A percentile compares a stretch with the other conserved stretches of the same genome.
Evolutionary conservation across 2,113 vertebrate genomes (phyloP).

Genomic region (Balaenoptera acutorostrata): DNA sequence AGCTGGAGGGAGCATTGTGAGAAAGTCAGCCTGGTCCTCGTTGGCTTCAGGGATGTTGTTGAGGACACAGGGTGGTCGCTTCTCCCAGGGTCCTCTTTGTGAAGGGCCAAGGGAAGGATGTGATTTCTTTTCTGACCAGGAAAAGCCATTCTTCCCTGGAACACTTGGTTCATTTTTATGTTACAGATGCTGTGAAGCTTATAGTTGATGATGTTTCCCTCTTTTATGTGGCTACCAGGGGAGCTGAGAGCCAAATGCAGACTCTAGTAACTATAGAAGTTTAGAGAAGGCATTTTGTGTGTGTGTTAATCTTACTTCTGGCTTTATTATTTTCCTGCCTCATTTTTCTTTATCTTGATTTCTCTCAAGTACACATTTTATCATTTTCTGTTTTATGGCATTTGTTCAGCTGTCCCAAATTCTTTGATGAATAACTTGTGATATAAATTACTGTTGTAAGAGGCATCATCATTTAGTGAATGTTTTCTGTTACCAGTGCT

Average conservation of each 20-base stretch:
- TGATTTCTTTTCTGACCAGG: not conserved
- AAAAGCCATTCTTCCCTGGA: constrained; percentile 12
- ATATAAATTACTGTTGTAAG: not conserved
- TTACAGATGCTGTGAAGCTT: constrained; percentile 11
- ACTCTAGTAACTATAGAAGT: not conserved
- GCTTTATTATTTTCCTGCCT: constrained; percentile 29
- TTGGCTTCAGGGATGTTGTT: not conserved
- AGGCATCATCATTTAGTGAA: not conserved
- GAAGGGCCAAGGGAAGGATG: not conserved
- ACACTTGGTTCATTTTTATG: constrained; percentile 38
- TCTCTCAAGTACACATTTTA: constrained; percentile 42
- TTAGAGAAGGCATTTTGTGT: not conserved
- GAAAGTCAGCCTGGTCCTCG: not conserved
- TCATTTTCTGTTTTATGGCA: constrained; percentile 29
- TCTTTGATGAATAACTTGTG: constrained; percentile 1
- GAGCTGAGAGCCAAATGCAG: constrained; percentile 32
- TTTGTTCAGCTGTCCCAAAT: constrained; percentile 40
- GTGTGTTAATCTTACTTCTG: not conserved
- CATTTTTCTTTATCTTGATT: constrained; percentile 46
- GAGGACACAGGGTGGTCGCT: not conserved
- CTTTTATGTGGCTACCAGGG: constrained; percentile 32
- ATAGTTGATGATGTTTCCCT: constrained; percentile 37
- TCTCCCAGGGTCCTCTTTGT: not conserved
- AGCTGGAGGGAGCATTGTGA: not conserved
- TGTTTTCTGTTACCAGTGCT: not conserved